These are phyloP conservation scores for Scelioninae gen. 2 DNA, from an alignment of 2,888 invertebrate genomes.

Conservation along the genomic window DNA sequence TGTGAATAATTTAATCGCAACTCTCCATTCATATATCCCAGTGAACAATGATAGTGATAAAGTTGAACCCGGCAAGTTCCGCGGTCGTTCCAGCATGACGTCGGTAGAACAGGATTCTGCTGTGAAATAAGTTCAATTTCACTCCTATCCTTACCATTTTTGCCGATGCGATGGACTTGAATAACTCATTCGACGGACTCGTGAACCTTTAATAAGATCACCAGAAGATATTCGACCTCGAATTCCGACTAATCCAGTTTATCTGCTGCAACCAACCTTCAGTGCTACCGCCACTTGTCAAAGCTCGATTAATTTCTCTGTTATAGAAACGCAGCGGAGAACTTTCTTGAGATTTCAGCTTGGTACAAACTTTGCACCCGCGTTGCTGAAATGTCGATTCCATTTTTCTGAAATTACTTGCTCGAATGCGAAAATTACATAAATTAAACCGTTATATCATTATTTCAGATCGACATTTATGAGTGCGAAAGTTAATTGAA, in stretches of 20 bases:
- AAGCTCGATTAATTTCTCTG: conserved; percentile 68
- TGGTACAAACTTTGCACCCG: not conserved
- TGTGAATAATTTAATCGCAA: too few relatives aligned
- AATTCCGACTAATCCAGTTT: conserved; percentile 64
- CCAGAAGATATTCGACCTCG: conserved; percentile 64
- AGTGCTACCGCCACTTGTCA: conserved; percentile 62
- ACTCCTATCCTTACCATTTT: conserved; percentile 48
- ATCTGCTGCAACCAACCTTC: conserved; percentile 59
- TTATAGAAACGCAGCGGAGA: conserved; percentile 45
- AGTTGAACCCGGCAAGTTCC: conserved; percentile 28
- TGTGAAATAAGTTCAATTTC: conserved; percentile 61
- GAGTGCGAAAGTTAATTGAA: conserved; percentile 4
- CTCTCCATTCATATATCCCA: not conserved
- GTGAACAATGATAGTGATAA: conserved; percentile 51
- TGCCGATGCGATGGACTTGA: conserved; percentile 64
- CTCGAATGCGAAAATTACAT: conserved; percentile 23
- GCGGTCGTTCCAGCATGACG: conserved; percentile 13
- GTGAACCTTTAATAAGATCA: conserved; percentile 70
- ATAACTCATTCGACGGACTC: conserved; percentile 68
- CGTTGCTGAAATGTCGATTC: conserved; percentile 8
- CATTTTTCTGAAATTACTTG: conserved; percentile 30
- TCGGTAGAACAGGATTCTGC: conserved; percentile 34
- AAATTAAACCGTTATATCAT: conserved; percentile 29
- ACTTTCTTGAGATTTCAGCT: conserved; percentile 26
- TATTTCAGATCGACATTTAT: conserved; percentile 20